A percentile compares a stretch with the other conserved stretches of the same genome.
phyloP scores from a whole-genome alignment of 2,113 vertebrate genomes.

The Astatotilapia flaviijosephi region DNA sequence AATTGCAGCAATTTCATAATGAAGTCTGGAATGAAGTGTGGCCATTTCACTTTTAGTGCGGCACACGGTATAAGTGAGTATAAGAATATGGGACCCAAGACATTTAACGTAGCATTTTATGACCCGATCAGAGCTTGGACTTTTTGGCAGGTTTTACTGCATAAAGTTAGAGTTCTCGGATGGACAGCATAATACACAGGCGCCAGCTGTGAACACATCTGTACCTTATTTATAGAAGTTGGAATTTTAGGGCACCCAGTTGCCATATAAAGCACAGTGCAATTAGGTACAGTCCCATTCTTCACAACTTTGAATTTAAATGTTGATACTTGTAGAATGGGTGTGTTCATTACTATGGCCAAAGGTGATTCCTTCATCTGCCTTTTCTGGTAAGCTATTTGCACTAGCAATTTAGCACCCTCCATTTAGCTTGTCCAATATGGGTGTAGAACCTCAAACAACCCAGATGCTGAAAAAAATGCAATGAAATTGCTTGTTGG shows the following conservation, averaged over 20 bases:
- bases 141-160: constrained; percentile 19
- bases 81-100: background rate
- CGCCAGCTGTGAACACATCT: constrained; percentile 37
- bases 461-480: background rate
- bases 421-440: background rate
- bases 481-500: rapidly evolving
- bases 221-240: background rate
- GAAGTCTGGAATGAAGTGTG: constrained; percentile 5
- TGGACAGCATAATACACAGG: background rate
- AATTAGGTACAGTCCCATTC: background rate
- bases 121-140: constrained; percentile 10
- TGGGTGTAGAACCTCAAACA: background rate
- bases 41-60: constrained; percentile 8
- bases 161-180: background rate
- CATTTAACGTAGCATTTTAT: constrained; percentile 8
- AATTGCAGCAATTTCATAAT: constrained; percentile 44
- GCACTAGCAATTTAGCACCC: background rate
- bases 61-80: constrained; percentile 1
- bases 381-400: background rate
- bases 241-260: background rate
- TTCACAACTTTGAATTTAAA: background rate
- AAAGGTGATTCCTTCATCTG: background rate
- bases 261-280: background rate
- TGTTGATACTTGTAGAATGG: background rate
- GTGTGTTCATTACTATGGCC: background rate